phyloP scores from a whole-genome alignment of 2,797 vertebrate genomes.

The Leucoraja ocellata region DNA sequence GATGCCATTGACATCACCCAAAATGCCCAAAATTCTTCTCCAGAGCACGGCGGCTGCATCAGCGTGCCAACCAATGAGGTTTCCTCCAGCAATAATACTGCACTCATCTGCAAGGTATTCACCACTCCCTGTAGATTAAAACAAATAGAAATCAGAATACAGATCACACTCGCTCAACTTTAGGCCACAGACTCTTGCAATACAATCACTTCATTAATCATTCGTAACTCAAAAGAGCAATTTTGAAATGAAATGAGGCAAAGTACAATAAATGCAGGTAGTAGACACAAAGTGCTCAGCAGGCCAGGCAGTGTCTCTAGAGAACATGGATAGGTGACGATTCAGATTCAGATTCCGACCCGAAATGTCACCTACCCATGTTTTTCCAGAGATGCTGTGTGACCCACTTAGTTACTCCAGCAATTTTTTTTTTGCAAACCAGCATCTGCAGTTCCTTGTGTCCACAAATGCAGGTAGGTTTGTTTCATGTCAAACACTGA shows the following conservation, averaged over 20 bases:
- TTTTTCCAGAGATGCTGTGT: too few species aligned
- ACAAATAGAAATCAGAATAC: not conserved
- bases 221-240: not conserved
- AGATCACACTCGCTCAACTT: not conserved
- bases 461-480: not conserved
- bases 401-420: too few species aligned
- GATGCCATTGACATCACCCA: slow-evolving; percentile 92
- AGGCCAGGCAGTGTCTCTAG: too few species aligned
- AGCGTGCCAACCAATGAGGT: slow-evolving; percentile 85
- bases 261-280: not conserved
- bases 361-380: too few species aligned
- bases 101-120: slow-evolving; percentile 88
- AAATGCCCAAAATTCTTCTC: slow-evolving; percentile 89
- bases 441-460: too few species aligned
- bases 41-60: slow-evolving; percentile 93
- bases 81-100: slow-evolving; percentile 94
- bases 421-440: too few species aligned
- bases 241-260: too few species aligned
- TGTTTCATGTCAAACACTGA: not conserved
- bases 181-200: not conserved
- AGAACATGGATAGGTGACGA: too few species aligned
- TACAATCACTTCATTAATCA: not conserved
- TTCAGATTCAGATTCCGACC: too few species aligned
- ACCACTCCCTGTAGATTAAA: slow-evolving; percentile 71
- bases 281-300: not conserved